These are phyloP conservation scores for Seriola dumerili DNA, from an alignment of 2,113 vertebrate species.

Conservation along the genomic window DNA sequence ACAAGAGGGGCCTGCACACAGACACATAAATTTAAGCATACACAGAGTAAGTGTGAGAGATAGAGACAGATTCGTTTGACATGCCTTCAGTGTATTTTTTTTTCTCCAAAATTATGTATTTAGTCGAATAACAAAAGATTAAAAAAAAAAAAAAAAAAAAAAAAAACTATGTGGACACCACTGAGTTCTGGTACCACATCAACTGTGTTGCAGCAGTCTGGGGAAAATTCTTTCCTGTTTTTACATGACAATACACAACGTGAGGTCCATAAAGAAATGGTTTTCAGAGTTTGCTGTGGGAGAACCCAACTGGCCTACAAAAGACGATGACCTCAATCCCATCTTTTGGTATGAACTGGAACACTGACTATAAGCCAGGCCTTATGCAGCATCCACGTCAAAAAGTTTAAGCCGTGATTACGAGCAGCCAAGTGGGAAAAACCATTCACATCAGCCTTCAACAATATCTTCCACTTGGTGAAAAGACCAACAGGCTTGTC, in stretches of 20 bases:
- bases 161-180: background rate
- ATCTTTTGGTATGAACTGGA: no score
- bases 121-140: background rate
- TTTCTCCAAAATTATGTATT: background rate
- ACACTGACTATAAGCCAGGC: no score
- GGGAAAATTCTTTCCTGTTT: background rate
- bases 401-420: no score
- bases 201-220: background rate
- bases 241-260: background rate
- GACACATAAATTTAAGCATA: background rate
- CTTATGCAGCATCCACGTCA: no score
- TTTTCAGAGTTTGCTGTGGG: background rate
- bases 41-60: background rate
- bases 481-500: background rate
- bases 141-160: no score
- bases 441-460: no score
- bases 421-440: no score
- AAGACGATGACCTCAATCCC: no score
- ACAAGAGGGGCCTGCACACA: slow-evolving; percentile 23
- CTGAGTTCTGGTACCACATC: background rate
- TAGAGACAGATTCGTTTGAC: background rate
- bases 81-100: background rate
- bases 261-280: background rate
- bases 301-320: background rate
- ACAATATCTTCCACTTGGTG: background rate